Base-by-base conservation (phyloP, 35 echinoderm and acorn worm species). In the Acanthaster planci region DNA sequence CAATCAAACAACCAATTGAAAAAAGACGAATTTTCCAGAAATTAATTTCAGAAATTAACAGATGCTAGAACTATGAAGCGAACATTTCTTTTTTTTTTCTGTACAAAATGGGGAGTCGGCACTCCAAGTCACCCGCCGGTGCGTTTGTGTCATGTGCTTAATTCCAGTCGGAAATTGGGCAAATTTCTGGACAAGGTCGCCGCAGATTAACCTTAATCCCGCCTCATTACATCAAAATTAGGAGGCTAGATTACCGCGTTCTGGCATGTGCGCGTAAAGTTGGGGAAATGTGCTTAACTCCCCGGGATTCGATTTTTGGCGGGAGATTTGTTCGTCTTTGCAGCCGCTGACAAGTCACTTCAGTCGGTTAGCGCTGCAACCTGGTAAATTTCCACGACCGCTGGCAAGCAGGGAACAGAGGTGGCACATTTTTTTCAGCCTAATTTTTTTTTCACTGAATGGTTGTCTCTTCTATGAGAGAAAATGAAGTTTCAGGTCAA, bases 161-260 rank as follows among this genome's bases (percentile, higher is more conserved):
- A 72, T 72, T 35, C 26, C 7, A 31, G 0, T 26, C 7, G 64
- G 64, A 72, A 72, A 72, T 72, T 72, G 64, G 64, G 7, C 64
- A 26, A 72, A 72, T 72, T 72, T 72, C 64, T 72, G 64, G 64
- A 72, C 64, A 72, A 72, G 64, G 64, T 72, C 34, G 64, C 2
- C 21, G 64, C 64, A 72, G 64, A 26, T 72, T 72, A 72, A 8
- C 64, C 64, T 19, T 72, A 72, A 72, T 72, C 64, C 64, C 23
- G 64, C 64, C 64, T 72, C 64, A 72, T 72, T 72, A 72, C 26
- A 26, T 35, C 64, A 72, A 72, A 72, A 72, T 72, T 72, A 72
- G 64, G 64, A 72, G 64, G 22, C 64, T 26, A 72, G 64, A 72
- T 72, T 72, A 72, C 64, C 64, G 23, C 64, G 64, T 72, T 72